Percentiles rank a stretch among this genome's conserved stretches.
These are phyloP conservation scores for Phoxinus phoxinus DNA, from an alignment of 2,113 vertebrate species.

Conservation along the genomic window DNA sequence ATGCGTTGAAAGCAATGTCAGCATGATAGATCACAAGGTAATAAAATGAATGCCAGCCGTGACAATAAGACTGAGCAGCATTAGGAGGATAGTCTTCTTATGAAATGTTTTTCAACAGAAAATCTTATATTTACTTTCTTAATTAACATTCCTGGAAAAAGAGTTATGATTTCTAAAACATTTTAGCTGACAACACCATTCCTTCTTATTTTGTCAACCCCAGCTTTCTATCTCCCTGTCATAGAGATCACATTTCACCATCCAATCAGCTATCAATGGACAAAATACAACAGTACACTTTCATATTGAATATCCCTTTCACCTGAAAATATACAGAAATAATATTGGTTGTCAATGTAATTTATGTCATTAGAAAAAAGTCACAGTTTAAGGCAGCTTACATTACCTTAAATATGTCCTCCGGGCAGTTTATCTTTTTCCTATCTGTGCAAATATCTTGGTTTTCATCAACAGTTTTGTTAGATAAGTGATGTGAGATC, in stretches of 20 bases:
- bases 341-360: not conserved
- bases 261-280: not conserved
- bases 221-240: not conserved
- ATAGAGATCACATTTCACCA: not conserved
- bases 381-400: not conserved
- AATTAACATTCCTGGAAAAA: not conserved
- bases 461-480: constrained; percentile 68
- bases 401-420: constrained; percentile 78
- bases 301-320: not conserved
- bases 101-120: not conserved
- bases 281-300: not conserved
- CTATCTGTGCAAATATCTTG: constrained; percentile 67
- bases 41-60: not conserved
- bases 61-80: not conserved
- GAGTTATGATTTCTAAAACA: not conserved
- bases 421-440: constrained; percentile 67
- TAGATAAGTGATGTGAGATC: constrained; percentile 58
- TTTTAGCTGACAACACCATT: not conserved
- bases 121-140: not conserved
- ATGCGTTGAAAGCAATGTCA: not conserved
- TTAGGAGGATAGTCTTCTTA: not conserved
- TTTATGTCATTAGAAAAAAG: not conserved
- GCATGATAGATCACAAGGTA: not conserved
- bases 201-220: not conserved
- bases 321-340: not conserved